Base-by-base conservation (phyloP, 2,888 invertebrate genomes). In the Bugulina stolonifera region DNA sequence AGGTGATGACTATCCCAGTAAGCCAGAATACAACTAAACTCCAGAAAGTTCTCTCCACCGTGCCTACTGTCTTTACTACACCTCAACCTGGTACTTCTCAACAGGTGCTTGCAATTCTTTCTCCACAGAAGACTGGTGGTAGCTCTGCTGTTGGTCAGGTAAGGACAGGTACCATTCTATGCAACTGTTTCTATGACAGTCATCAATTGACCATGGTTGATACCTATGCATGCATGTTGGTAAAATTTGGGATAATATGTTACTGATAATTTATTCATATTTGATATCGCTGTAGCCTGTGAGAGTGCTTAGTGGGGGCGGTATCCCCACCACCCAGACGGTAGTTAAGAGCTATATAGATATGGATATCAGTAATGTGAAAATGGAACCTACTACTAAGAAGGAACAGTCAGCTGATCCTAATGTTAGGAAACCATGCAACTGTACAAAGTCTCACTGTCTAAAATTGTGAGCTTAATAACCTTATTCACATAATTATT, bases 371-470 rank as follows among this genome's bases (percentile, higher is more conserved):
- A 43, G 43, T 43, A 18, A 43, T 18, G 18, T 43, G 18, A 43
- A 43, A 43, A 43, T 18, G 5, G 43, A 43, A 43, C 43, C 43
- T 43, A 10, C 43, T 43, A 10, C 27, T 2, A 64, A 64, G 64
- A 64, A 64, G 32, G 64, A 64, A 34, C 10, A 27, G 2, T 14
- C 52, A 5, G 3, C 79, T 58, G 81, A 81, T 52, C 79, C 81
- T 2, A 76, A 82, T 71, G 82, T 80, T 25, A 79, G 83, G 69
- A 98, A 98, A 84, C 96, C 97, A 14, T 99, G 99, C 86, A 99
- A 99, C 85, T 99, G 99, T 86, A 98, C 95, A 35, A 97, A 97
- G 86, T 98, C 97, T 1, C 96, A 96, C 83, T 99, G 99, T 82
- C 88, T 99, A 75, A 99, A 99, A 86, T 85, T 99, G 86, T 97